Evolutionary conservation across 2,113 vertebrate species (phyloP), one percentile per base, ranked within the genome.

Genomic region (Amblyopsis rosae): DNA sequence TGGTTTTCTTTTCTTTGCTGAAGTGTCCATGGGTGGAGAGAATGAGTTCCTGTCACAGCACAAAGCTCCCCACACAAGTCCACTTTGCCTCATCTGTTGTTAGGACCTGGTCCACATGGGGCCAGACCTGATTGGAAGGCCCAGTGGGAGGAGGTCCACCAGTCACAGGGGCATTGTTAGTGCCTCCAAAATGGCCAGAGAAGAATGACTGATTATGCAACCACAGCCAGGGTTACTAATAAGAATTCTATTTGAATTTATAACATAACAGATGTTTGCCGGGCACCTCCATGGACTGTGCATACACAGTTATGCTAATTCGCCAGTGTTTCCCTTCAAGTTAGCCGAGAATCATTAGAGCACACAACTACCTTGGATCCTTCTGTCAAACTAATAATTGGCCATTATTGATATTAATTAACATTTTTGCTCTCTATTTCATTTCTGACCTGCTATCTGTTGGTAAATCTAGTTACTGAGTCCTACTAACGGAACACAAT

Each of bases 401-500:
- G 95, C 95, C 95, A 98, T 99, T 98, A 99, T 99, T 98, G 98
- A 98, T 99, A 99, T 99, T 99, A 99, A 99, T 99, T 99, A 98
- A 97, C 96, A 96, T 96, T 98, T 98, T 95, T 94, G 94, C 95
- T 96, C 96, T 93, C 96, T 93, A 90, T 93, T 91, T 96, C 84
- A 2, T 89, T 95, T 88, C 91, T 99, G 97, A 99, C 97, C 96
- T 87, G 85, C 89, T 96, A 95, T 96, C 95, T 95, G 95, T 95
- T 97, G 93, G 96, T 98, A 98, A 93, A 96, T 94, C 94, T 95
- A 95, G 96, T 96, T 95, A 95, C 92, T 90, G 90, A 92, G 95
- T 91, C 94, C 95, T 95, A 97, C 98, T 99, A 98, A 95, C 94
- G 94, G 94, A 94, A 92, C 93, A 93, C 96, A 95, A 95, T 95